Evolutionary conservation across 2,797 vertebrate genomes (phyloP).

Genomic region (Tarsius wallacei): DNA sequence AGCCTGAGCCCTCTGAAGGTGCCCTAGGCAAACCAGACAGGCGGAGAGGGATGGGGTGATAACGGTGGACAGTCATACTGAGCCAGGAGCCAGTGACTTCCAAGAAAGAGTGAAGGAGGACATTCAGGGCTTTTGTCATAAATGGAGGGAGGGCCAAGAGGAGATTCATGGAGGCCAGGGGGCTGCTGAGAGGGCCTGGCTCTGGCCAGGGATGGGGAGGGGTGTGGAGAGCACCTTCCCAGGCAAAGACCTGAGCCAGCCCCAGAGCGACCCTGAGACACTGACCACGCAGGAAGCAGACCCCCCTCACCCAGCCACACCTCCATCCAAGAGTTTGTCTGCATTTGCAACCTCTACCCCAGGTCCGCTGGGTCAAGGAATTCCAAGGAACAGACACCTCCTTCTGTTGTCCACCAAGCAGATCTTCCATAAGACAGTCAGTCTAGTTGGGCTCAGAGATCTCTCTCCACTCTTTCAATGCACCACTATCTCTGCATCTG

Average conservation of each 20-base stretch:
- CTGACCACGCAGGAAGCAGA: neutral
- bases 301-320: neutral
- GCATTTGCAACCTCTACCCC: neutral
- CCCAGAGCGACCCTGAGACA: neutral
- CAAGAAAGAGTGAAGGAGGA: neutral
- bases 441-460: neutral
- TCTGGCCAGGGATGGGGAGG: no score
- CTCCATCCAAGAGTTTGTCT: neutral
- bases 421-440: neutral
- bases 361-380: neutral
- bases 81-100: neutral
- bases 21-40: neutral
- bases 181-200: no score
- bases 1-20: neutral
- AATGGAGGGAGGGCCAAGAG: neutral
- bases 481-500: rapidly evolving
- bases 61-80: neutral
- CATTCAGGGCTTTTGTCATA: neutral
- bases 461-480: neutral
- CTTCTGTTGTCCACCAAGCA: rapidly evolving
- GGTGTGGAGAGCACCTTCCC: neutral
- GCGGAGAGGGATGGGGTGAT: neutral
- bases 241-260: neutral
- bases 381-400: neutral
- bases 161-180: neutral